phyloP scores from a whole-genome alignment of 2,113 vertebrate species.

The Myanophis thanlyinensis region DNA sequence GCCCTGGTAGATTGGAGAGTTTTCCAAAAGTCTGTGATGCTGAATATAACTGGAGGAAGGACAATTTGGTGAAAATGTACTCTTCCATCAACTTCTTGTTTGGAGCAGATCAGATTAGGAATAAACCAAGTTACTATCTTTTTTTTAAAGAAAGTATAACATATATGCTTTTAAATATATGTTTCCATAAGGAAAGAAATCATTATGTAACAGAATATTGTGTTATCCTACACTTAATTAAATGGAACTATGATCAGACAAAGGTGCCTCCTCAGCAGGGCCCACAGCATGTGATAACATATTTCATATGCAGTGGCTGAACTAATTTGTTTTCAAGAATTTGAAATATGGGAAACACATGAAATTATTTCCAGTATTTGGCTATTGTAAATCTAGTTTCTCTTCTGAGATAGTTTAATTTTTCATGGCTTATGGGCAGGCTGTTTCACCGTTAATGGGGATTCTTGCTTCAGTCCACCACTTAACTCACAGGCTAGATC shows the following conservation, averaged over 20 bases:
- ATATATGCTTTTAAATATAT: neutral
- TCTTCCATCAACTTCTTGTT: neutral
- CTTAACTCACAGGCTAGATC: neutral
- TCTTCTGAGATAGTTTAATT: neutral
- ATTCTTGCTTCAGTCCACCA: neutral
- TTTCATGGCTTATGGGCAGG: neutral
- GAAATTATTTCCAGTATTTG: neutral
- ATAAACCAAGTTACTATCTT: neutral
- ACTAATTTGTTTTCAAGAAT: neutral
- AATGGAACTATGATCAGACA: neutral
- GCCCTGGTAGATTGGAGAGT: neutral
- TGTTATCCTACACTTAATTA: neutral
- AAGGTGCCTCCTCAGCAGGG: neutral
- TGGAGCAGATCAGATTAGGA: neutral
- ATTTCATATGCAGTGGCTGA: neutral
- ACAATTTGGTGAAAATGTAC: neutral
- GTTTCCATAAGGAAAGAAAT: neutral
- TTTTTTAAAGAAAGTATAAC: neutral
- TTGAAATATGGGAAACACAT: neutral
- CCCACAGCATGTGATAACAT: neutral
- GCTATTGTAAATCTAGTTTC: neutral
- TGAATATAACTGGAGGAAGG: neutral
- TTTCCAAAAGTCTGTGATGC: neutral
- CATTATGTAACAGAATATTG: neutral
- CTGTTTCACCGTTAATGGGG: neutral